These are phyloP conservation scores for Pholis gunnellus DNA, from an alignment of 2,113 vertebrate species.

Conservation along the genomic window DNA sequence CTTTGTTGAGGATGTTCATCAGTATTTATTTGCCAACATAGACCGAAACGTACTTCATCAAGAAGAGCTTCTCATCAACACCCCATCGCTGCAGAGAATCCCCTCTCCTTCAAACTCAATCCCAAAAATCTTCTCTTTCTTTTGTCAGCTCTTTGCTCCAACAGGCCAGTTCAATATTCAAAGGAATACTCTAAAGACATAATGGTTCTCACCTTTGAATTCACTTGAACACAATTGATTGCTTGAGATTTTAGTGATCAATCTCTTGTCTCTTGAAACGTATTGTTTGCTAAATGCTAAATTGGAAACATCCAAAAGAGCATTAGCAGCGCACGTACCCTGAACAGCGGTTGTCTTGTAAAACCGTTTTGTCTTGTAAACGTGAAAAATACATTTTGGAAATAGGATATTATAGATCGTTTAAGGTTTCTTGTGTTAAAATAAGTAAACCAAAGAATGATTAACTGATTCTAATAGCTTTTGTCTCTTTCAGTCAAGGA, in stretches of 20 bases:
- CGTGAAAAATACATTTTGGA: background rate
- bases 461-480: background rate
- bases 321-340: background rate
- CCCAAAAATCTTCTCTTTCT: slow-evolving; percentile 5
- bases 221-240: background rate
- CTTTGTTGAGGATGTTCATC: slow-evolving; percentile 5
- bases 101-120: background rate
- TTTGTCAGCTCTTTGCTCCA: slow-evolving; percentile 35
- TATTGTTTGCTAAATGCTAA: background rate
- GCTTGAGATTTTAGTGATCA: background rate
- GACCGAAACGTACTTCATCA: slow-evolving; percentile 24
- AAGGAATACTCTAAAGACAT: background rate
- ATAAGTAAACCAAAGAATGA: background rate
- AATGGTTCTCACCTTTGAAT: background rate
- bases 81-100: background rate
- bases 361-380: background rate
- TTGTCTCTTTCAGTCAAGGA: background rate
- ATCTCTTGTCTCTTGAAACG: background rate
- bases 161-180: slow-evolving; percentile 3
- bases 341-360: background rate
- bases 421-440: background rate
- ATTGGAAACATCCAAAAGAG: background rate
- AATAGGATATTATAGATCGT: background rate
- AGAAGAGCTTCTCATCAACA: slow-evolving; percentile 8
- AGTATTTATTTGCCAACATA: background rate